These are phyloP conservation scores for Cinara cedri DNA, from an alignment of 2,888 invertebrate genomes.

Conservation along the genomic window DNA sequence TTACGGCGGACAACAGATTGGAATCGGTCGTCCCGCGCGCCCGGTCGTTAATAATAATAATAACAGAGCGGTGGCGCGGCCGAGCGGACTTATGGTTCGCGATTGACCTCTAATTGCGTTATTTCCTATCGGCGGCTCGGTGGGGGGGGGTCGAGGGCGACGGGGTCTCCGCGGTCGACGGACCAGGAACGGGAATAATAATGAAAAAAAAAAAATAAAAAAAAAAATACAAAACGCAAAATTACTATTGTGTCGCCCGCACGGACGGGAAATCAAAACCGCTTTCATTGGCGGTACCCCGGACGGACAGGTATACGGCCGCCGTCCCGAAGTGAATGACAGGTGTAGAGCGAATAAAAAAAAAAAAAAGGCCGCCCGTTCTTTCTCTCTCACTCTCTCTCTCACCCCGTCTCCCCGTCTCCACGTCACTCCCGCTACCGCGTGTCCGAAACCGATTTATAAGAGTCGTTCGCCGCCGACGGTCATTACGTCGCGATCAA, in stretches of 20 bases:
- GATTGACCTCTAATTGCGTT: slow-evolving; percentile 53
- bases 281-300: not conserved
- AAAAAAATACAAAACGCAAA: not conserved
- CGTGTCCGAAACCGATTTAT: not conserved
- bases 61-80: not conserved
- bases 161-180: no score
- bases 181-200: not conserved
- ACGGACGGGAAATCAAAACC: slow-evolving; percentile 28
- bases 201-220: not conserved
- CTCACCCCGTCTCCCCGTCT: not conserved
- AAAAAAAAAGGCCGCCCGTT: not conserved
- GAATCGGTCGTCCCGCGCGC: not conserved
- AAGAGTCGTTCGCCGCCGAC: slow-evolving; percentile 2
- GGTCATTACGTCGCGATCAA: not conserved
- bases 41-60: slow-evolving; percentile 24
- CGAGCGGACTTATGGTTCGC: slow-evolving; percentile 44
- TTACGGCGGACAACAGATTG: slow-evolving; percentile 50
- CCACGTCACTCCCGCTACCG: not conserved
- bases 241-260: slow-evolving; percentile 10
- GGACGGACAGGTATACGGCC: not conserved
- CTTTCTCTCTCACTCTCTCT: not conserved
- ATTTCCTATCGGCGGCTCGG: slow-evolving; percentile 40
- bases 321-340: slow-evolving; percentile 14
- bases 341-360: slow-evolving; percentile 24
- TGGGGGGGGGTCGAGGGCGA: no score